These are phyloP conservation scores for Mythimna impura DNA, from an alignment of 2,888 invertebrate genomes.

Conservation along the genomic window DNA sequence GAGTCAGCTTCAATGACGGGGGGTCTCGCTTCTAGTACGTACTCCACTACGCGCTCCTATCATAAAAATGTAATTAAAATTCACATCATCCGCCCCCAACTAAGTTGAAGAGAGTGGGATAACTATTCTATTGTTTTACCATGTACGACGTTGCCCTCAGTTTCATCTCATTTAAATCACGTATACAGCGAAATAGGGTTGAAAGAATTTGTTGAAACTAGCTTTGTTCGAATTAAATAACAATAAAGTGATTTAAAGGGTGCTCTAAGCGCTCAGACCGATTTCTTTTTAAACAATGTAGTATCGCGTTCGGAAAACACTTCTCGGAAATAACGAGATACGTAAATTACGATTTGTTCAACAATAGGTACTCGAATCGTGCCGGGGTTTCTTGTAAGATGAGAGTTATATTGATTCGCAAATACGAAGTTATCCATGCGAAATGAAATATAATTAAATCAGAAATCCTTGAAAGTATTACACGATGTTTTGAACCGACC, in stretches of 20 bases:
- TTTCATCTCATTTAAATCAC: constrained; percentile 69
- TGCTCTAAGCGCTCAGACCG: constrained; percentile 56
- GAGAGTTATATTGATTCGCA: constrained; percentile 56
- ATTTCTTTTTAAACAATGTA: constrained; percentile 67
- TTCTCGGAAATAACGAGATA: constrained; percentile 69
- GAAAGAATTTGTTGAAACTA: constrained; percentile 59
- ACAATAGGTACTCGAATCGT: constrained; percentile 66
- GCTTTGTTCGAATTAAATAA: constrained; percentile 61
- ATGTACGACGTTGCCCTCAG: constrained; percentile 66
- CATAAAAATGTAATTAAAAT: constrained; percentile 89
- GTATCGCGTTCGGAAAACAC: constrained; percentile 67
- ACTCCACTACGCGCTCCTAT: constrained; percentile 84
- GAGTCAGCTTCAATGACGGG: constrained; percentile 78
- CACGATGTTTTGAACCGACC: constrained; percentile 9
- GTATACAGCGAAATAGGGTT: constrained; percentile 57
- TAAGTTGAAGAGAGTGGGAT: constrained; percentile 74
- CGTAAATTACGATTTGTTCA: constrained; percentile 70
- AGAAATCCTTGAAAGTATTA: constrained; percentile 35
- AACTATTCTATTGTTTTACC: constrained; percentile 82
- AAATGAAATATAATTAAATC: constrained; percentile 52
- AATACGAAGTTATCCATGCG: constrained; percentile 48
- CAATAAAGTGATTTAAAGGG: constrained; percentile 63
- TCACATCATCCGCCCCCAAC: constrained; percentile 80
- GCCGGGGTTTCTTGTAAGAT: constrained; percentile 54
- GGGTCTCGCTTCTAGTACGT: constrained; percentile 83